A percentile compares a stretch with the other conserved stretches of the same genome.
phyloP scores from a whole-genome alignment of 2,888 invertebrate species.

The Morpho achilles region DNA sequence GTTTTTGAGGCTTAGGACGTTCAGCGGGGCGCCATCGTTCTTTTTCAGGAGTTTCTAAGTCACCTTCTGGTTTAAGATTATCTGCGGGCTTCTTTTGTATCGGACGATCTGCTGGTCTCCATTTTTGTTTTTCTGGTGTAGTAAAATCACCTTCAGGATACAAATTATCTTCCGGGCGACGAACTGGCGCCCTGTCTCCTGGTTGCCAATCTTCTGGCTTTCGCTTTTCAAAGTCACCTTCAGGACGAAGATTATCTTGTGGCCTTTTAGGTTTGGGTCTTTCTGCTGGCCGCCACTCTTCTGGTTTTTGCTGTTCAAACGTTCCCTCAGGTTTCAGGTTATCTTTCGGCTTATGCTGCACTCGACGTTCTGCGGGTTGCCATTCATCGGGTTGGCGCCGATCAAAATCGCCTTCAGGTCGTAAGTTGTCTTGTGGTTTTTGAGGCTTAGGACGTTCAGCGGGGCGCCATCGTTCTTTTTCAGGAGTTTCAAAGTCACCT shows the following conservation, averaged over 20 bases:
- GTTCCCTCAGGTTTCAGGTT: constrained; percentile 75
- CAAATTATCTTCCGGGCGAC: constrained; percentile 46
- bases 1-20: constrained; percentile 75
- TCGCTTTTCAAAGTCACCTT: constrained; percentile 65
- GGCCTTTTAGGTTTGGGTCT: constrained; percentile 64
- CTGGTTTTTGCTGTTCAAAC: constrained; percentile 52
- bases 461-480: constrained; percentile 66
- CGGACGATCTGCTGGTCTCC: constrained; percentile 63
- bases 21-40: constrained; percentile 77
- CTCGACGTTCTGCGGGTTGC: constrained; percentile 49
- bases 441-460: constrained; percentile 51
- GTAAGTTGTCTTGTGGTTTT: constrained; percentile 74
- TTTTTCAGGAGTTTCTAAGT: constrained; percentile 62
- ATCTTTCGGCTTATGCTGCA: constrained; percentile 58
- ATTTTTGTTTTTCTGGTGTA: constrained; percentile 54
- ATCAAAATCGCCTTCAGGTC: constrained; percentile 78
- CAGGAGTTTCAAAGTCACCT: constrained; percentile 81
- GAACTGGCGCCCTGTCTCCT: background rate
- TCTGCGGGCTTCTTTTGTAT: constrained; percentile 61
- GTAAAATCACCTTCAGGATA: constrained; percentile 71
- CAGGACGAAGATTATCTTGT: constrained; percentile 71
- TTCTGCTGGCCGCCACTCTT: constrained; percentile 75
- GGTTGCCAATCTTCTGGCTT: constrained; percentile 4
- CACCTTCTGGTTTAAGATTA: constrained; percentile 80
- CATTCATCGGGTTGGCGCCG: constrained; percentile 44